Evolutionary conservation across 2,113 vertebrate genomes (phyloP), one percentile per base, ranked within the genome.

Genomic region (Equus quagga): DNA sequence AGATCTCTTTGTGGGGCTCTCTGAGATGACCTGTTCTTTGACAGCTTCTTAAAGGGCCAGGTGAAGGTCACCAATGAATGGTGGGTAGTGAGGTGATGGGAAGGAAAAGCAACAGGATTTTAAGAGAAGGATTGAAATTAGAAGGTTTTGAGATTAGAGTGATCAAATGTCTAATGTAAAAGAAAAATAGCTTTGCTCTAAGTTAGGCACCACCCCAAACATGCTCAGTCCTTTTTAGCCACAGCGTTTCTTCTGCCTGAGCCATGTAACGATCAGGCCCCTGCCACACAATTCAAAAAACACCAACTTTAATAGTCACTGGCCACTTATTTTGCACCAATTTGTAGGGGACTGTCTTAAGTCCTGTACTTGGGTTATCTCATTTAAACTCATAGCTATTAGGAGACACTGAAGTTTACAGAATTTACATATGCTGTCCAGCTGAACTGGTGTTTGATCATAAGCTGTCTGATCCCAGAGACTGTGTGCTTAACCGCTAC

Each of bases 111-210:
- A 19, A 58, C 15, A 85, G 4, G 33, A n/a, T 83, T 91, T n/a
- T 60, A 96, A 62, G 58, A 82, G 7, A 60, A 91, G 8, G 41
- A 28, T 62, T 85, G 12, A 79, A 67, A 84, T 83, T 5, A 94
- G 73, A 94, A 89, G 73, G 2, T 76, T 51, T 91, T 67, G 36
- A 94, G 54, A 70, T 51, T 49, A 95, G 26, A n/a, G 23, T 65
- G 49, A 80, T 78, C 67, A 46, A 28, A 65, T 14, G 1, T 46
- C 31, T 62, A 72, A 41, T 12, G 6, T 75, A 36, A 97, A 86
- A 91, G 19, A 54, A 82, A 94, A 93, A 85, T 56, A 41, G 17
- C 87, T 97, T 95, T 95, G 23, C 33, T 94, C 15, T 60, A 67
- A 93, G 41, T 83, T 62, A 64, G 31, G 21, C 33, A 92, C 41